Evolutionary conservation across 2,888 invertebrate genomes (phyloP), one percentile per base, ranked within the genome.

Genomic region (Tenthredo distinguenda): DNA sequence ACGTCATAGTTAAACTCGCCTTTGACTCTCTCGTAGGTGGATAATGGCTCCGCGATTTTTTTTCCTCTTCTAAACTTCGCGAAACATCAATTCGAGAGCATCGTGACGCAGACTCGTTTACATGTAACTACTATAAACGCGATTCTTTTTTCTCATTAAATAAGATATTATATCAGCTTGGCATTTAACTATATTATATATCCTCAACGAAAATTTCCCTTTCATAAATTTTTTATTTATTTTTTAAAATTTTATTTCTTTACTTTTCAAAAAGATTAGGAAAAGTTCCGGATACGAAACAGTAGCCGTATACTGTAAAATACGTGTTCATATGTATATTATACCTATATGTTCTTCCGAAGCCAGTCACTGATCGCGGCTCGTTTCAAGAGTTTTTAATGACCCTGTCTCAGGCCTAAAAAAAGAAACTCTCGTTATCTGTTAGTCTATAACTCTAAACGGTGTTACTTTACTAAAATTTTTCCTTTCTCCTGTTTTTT

Each of bases 1-100:
- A 88, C 87, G 87, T 88, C 88, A 88, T 84, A 76, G 62, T 86
- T 74, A 43, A 87, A 84, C 88, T 87, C 87, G 85, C 87, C 86
- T 87, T 86, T 86, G 81, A n/a, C 34, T 31, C 18, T 81, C 58
- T 74, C 79, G 87, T 87, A 76, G 85, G 85, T 82, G 74, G 26
- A 81, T 18, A 43, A 84, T 82, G 71, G 79, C 72, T 83, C 50
- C 76, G 26, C 74, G 84, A 85, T 34, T 55, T 55, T 31, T 50
- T 55, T 55, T 21, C 3, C 21, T 43, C 7, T 7, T 26, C 34
- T 15, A 62, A 18, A 40, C 34, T 81, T 34, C 34, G 15, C 58
- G 81, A 81, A 62, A 37, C 81, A 58, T 10, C 26, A 34, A 2
- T 12, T 62, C 1, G 62, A 18, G 18, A 50, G 50, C 1, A 12